Evolutionary conservation across 35 echinoderm and acorn worm genomes (phyloP), one percentile per base, ranked within the genome.

Genomic region (Eucidaris tribuloides): DNA sequence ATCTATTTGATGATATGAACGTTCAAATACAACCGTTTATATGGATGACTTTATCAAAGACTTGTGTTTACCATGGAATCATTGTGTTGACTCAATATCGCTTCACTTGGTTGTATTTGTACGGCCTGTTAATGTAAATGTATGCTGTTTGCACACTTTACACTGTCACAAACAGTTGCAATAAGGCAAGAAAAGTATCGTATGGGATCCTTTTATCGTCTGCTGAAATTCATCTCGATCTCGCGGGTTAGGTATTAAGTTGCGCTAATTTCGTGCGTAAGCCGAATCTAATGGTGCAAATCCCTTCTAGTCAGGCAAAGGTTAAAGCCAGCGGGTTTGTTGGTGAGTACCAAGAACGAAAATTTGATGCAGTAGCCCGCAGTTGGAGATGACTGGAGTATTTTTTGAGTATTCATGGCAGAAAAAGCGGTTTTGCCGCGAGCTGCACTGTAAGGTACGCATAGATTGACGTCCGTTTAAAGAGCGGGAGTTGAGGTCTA

Each of bases 151-250:
- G 68, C 68, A 74, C 68, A 74, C 68, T 74, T 44, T 43, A 74
- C 68, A 41, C 68, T 74, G 68, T 74, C 68, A 74, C 68, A 74
- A 74, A 74, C 68, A 74, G 68, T 74, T 74, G 68, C 68, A 74
- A 74, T 44, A 74, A 44, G 68, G 44, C 37, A 15, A 36, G 28
- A 27, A 7, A 74, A 42, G 68, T 44, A 74, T 74, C 68, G 68
- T 44, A 44, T 74, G 68, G 35, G 68, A 38, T 74, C 38, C 41
- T 36, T 74, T 44, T 40, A 74, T 42, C 68, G 68, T 74, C 68
- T 74, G 48, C 48, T 74, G 35, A 44, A 38, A 74, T 74, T 40
- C 68, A 74, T 74, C 68, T 74, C 37, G 68, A 40, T 33, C 24
- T 38, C 15, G 68, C 41, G 13, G 48, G 48, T 9, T 20, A 22